Evolutionary conservation across 2,113 vertebrate species (phyloP), one percentile per base, ranked within the genome.

Genomic region (Vireo altiloquus): DNA sequence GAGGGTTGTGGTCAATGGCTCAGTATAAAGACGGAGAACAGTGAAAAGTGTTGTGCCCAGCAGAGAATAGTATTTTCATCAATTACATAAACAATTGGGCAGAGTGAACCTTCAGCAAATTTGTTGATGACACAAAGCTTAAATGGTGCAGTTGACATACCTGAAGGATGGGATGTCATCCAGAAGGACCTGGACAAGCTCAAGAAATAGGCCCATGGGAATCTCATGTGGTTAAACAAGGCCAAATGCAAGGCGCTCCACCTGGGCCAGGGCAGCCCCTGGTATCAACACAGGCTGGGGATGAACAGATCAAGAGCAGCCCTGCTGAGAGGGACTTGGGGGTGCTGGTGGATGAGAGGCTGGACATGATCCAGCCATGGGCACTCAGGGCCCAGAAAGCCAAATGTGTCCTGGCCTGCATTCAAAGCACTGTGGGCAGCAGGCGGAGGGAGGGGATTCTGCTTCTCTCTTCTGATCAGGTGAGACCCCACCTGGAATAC

Each of bases 361-460:
- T 23, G 47, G 28, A 18, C 15, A 25, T 1, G 31, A 44, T 0
- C 33, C 46, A 31, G 46, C 44, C 3, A 42, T 0, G 8, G 11
- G 37, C 4, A 24, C 46, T 30, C 28, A 11, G 7, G 52, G 31
- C 15, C 37, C 9, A 22, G 20, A 70, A 4, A 82, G 37, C 15
- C 46, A 63, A 7, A 3, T 0, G 1, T 31, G 9, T 33, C 18
- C 42, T 33, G 42, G 28, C 23, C 64, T 83, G 33, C 47, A 46
- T 37, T 10, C 49, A 53, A 33, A 53, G 39, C 68, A 53, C 6
- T 0, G 1, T 53, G 66, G 10, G 31, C 66, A 61, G 39, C 39
- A 59, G 61, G 27, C 17, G 1, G 7, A 68, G 53, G 21, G 31
- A 64, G 44, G 31, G 31, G 14, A 42, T 66, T 30, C 53, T 35